Evolutionary conservation across 2,888 invertebrate species (phyloP), one percentile per base, ranked within the genome.

Genomic region (Shargacucullia verbasci): DNA sequence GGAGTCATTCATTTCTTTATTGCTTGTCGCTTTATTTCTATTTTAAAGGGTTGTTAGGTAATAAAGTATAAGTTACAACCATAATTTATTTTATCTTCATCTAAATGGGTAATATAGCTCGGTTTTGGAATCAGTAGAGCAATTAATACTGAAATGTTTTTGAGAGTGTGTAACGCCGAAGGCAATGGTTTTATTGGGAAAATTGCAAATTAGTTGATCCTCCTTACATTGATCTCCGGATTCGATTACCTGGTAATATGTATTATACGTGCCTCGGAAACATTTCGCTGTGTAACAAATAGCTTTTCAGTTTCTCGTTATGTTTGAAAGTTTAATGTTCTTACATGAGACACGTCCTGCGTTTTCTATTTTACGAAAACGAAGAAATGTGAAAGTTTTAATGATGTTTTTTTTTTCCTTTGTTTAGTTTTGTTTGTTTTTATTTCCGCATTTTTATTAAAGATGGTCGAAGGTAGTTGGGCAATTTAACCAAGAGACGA

Each of bases 151-250:
- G 70, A 63, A 80, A 84, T 79, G 73, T 72, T 79, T 79, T 72
- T 59, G 66, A 75, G 70, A 79, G 80, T 79, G 58, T 60, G 57
- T 81, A 74, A 71, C 75, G 90, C 91, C 88, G 67, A 66, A 76
- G 89, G 92, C 91, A 73, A 85, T 66, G 79, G 78, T 86, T 89
- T 91, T 91, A 92, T 90, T 87, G 84, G 87, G 80, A 76, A 88
- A 90, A 90, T 89, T 90, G 83, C 76, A 83, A 87, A 88, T 89
- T 87, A 89, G 85, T 85, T 82, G 79, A 83, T 87, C 83, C 81
- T 82, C 65, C 84, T 79, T 79, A 78, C 78, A 78, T 85, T 80
- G 81, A 84, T 86, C 80, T 82, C 72, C 67, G 70, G 48, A 78
- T 81, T 80, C 78, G 80, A 86, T 86, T 89, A 87, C 84, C 86